A percentile compares a stretch with the other conserved stretches of the same genome.
phyloP scores from a whole-genome alignment of 64 coral and sea anemone species.

The Cladopsammia gracilis region DNA sequence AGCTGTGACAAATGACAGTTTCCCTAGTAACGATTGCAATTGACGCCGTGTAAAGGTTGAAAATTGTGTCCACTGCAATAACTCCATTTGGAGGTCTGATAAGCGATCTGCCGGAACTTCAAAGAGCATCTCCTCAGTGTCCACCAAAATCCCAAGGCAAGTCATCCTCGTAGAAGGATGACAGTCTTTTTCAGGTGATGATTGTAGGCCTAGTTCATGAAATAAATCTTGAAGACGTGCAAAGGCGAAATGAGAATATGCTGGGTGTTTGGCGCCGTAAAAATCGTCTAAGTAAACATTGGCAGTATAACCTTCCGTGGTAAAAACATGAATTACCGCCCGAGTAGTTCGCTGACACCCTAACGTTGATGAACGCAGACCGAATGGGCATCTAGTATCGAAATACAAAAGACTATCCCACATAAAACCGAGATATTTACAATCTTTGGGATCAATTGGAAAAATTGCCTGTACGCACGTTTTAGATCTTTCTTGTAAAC shows the following conservation, averaged over 20 bases:
- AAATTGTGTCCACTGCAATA: slow-evolving; percentile 4
- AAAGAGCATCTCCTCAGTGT: slow-evolving; percentile 2
- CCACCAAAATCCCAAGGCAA: slow-evolving; percentile 1
- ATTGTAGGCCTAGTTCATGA: slow-evolving; percentile 15
- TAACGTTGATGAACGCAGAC: slow-evolving; percentile 18
- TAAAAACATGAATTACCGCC: slow-evolving; percentile 20
- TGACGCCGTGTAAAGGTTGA: not conserved
- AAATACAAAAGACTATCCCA: slow-evolving; percentile 11
- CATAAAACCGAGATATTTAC: slow-evolving; percentile 34
- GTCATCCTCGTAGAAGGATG: slow-evolving; percentile 6
- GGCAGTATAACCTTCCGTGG: not conserved
- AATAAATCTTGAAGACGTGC: slow-evolving; percentile 4
- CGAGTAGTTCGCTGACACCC: slow-evolving; percentile 27
- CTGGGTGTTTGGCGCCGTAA: slow-evolving; percentile 2
- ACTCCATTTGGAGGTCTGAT: not conserved
- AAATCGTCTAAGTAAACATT: slow-evolving; percentile 55
- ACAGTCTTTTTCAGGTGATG: slow-evolving; percentile 31
- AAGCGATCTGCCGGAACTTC: not conserved
- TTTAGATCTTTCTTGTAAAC: slow-evolving; percentile 25
- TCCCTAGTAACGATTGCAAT: slow-evolving; percentile 24
- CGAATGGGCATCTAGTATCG: slow-evolving; percentile 38
- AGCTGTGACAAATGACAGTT: slow-evolving; percentile 8
- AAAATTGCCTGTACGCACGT: slow-evolving; percentile 19
- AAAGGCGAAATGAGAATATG: not conserved
- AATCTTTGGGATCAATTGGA: slow-evolving; percentile 50